A percentile compares a stretch with the other conserved stretches of the same genome.
phyloP scores from a whole-genome alignment of 2,888 invertebrate species.

The Eudasyphora cyanicolor region DNA sequence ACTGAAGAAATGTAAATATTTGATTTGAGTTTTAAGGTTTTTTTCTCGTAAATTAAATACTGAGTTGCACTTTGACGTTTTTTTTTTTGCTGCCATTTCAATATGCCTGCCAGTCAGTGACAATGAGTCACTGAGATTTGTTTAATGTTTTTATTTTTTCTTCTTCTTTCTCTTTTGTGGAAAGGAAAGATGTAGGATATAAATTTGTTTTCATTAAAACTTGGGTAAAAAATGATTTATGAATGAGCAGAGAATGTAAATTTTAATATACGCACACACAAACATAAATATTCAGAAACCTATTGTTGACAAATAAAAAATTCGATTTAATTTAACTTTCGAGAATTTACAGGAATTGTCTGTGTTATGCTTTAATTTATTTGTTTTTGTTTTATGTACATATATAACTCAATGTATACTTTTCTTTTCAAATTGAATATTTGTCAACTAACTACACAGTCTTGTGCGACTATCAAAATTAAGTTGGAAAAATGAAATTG shows the following conservation, averaged over 20 bases:
- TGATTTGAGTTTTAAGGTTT: slow-evolving; percentile 5
- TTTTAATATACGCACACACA: background rate
- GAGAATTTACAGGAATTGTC: too few relatives aligned
- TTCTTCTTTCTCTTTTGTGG: background rate
- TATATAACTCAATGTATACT: too few relatives aligned
- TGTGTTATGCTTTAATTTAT: too few relatives aligned
- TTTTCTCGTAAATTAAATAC: background rate
- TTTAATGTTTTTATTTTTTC: background rate
- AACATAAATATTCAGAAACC: too few relatives aligned
- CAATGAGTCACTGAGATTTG: background rate
- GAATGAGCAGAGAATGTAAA: background rate
- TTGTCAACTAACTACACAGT: too few relatives aligned
- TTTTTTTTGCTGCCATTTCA: background rate
- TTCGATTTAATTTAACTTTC: too few relatives aligned
- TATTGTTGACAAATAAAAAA: background rate
- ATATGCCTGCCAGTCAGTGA: background rate
- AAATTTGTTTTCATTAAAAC: background rate
- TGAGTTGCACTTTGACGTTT: background rate
- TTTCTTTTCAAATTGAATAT: too few relatives aligned
- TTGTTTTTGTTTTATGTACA: too few relatives aligned
- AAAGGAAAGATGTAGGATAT: background rate
- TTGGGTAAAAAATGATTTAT: background rate
- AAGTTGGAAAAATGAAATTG: too few relatives aligned
- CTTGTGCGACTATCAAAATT: too few relatives aligned
- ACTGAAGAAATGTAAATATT: slow-evolving; percentile 9